Percentiles rank a stretch among this genome's conserved stretches.
Evolutionary conservation across 2,888 invertebrate genomes (phyloP).

Genomic region (Ormyrus nitidulus): DNA sequence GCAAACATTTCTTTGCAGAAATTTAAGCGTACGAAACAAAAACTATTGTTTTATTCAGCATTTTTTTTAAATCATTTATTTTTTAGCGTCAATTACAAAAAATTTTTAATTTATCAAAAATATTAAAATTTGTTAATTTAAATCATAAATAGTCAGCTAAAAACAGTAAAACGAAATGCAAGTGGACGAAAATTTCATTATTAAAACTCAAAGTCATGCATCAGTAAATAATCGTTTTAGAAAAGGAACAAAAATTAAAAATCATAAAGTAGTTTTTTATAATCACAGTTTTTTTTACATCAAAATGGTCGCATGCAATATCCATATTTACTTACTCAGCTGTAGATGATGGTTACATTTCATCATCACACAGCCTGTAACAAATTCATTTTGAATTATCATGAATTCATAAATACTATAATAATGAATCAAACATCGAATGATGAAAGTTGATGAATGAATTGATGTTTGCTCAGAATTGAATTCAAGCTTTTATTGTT

Average conservation of each 20-base stretch:
- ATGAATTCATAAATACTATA: conserved; percentile 28
- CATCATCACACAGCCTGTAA: conserved; percentile 76
- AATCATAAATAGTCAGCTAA: too few species aligned
- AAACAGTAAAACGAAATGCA: too few species aligned
- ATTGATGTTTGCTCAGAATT: neutral
- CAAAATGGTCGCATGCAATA: conserved; percentile 62
- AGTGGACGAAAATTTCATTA: too few species aligned
- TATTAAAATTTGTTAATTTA: too few species aligned
- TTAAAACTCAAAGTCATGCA: neutral
- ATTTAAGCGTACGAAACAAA: too few species aligned
- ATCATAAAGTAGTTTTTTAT: neutral
- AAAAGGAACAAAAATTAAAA: neutral
- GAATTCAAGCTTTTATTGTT: neutral
- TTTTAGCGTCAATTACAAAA: too few species aligned
- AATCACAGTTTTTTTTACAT: conserved; percentile 31
- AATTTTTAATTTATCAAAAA: too few species aligned
- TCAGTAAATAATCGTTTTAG: neutral
- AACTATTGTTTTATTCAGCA: too few species aligned
- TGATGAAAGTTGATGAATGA: conserved; percentile 23
- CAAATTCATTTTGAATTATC: conserved; percentile 65
- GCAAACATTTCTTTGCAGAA: too few species aligned
- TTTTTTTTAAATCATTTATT: too few species aligned
- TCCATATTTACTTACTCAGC: conserved; percentile 72
- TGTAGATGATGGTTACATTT: conserved; percentile 74
- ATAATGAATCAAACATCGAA: conserved; percentile 17